Percentiles rank a stretch among this genome's conserved stretches.
Conservation (phyloP, 2,888 invertebrate species). For the Ryuthela nishihirai region DNA sequence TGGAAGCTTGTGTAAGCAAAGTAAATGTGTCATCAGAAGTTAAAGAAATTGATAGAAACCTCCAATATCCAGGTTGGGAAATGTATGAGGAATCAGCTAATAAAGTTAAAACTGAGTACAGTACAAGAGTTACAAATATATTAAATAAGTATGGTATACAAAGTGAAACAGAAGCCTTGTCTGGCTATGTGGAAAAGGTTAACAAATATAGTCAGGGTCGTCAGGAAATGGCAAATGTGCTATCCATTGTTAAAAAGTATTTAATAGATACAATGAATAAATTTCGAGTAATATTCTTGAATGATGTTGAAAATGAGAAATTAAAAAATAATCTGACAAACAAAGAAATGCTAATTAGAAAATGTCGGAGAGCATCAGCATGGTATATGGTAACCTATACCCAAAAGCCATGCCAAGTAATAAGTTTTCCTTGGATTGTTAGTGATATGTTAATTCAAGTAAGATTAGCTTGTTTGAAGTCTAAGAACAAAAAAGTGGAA, state of each 20-base stretch:
- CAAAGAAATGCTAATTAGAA: not conserved
- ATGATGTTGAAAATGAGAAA: slow-evolving; percentile 2
- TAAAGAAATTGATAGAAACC: slow-evolving; percentile 1
- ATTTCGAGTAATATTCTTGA: slow-evolving; percentile 3
- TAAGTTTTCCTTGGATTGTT: slow-evolving; percentile 37
- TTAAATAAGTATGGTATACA: slow-evolving; percentile 34
- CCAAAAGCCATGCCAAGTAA: not conserved
- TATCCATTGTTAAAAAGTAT: slow-evolving; percentile 13
- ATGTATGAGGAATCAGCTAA: slow-evolving; percentile 21
- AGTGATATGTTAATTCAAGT: slow-evolving; percentile 17
- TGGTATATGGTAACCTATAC: slow-evolving; percentile 33
- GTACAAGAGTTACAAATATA: slow-evolving; percentile 19
- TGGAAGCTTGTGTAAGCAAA: slow-evolving; percentile 29
- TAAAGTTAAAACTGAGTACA: slow-evolving; percentile 10
- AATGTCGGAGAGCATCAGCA: slow-evolving; percentile 14
- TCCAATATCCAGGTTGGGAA: slow-evolving; percentile 32
- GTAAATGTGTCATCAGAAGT: slow-evolving; percentile 1
- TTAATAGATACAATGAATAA: slow-evolving; percentile 17
- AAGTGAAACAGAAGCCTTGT: slow-evolving; percentile 25
- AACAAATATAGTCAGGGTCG: slow-evolving; percentile 16
- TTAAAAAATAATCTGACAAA: not conserved
- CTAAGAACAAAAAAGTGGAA: no score
- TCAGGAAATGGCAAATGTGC: slow-evolving; percentile 21
- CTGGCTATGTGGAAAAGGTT: slow-evolving; percentile 21
- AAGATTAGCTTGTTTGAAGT: no score